These are phyloP conservation scores for Desoria tigrina DNA, from an alignment of 2,888 invertebrate species.

Conservation along the genomic window DNA sequence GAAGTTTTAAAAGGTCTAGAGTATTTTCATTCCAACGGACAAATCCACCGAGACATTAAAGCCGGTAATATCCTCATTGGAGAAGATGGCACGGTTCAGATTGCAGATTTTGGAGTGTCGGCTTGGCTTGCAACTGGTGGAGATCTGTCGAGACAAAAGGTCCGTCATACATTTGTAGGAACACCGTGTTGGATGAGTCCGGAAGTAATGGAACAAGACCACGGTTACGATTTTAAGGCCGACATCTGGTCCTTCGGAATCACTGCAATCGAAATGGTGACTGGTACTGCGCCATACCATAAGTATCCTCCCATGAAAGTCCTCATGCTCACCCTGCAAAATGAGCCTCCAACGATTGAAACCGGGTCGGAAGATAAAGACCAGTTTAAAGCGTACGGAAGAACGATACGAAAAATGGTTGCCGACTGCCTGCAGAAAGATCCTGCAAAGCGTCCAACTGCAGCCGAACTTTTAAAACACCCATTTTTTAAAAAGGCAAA, in stretches of 20 bases:
- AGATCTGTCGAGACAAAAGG: constrained; percentile 89
- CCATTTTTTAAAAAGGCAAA: constrained; percentile 98
- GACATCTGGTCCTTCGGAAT: constrained; percentile 93
- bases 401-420: constrained; percentile 95
- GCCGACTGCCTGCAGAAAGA: constrained; percentile 95
- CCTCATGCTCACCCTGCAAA: constrained; percentile 94
- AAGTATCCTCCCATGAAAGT: constrained; percentile 99
- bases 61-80: constrained; percentile 97
- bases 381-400: constrained; percentile 96
- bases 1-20: constrained; percentile 95
- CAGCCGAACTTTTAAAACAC: constrained; percentile 92
- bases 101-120: constrained; percentile 98
- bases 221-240: constrained; percentile 98
- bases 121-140: constrained; percentile 95
- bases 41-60: constrained; percentile 97
- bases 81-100: constrained; percentile 90
- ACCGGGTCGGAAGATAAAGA: constrained; percentile 94
- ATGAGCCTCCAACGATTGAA: constrained; percentile 95
- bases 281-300: constrained; percentile 97
- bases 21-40: constrained; percentile 96
- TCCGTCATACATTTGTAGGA: constrained; percentile 96
- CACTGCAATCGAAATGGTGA: constrained; percentile 98
- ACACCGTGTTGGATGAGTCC: constrained; percentile 84
- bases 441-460: constrained; percentile 82
- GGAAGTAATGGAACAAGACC: constrained; percentile 98